Evolutionary conservation across 2,888 invertebrate species (phyloP).

Genomic region (Heterodera filipjevi): DNA sequence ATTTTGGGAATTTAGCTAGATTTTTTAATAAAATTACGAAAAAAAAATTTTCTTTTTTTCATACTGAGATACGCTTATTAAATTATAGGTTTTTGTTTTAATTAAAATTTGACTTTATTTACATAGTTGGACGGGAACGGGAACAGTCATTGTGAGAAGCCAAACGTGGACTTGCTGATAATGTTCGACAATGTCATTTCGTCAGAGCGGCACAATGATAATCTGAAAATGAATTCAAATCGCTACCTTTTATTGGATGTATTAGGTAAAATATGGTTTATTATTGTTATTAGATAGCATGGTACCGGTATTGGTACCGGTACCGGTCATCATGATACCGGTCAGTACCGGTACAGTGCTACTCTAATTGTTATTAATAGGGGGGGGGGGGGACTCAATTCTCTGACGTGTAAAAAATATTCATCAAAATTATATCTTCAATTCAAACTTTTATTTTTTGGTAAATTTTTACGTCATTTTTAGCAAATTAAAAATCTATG

Average conservation of each 20-base stretch:
- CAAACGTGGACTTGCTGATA: conserved; percentile 49
- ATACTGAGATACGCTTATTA: neutral
- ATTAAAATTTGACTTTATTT: conserved; percentile 23
- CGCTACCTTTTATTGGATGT: conserved; percentile 53
- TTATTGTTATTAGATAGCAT: no score
- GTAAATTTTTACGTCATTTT: neutral
- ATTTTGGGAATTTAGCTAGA: no score
- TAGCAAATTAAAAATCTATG: neutral
- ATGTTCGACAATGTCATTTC: conserved; percentile 51
- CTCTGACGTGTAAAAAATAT: no score
- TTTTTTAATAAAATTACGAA: no score
- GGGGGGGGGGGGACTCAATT: no score
- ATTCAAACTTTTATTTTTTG: no score
- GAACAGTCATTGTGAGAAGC: conserved; percentile 34
- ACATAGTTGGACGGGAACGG: conserved; percentile 8
- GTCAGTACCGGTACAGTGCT: no score
- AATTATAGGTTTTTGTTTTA: neutral
- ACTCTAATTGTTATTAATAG: no score
- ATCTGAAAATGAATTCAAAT: conserved; percentile 46
- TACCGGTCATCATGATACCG: no score
- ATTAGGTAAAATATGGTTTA: conserved; percentile 46
- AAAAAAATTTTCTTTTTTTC: neutral
- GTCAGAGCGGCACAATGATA: conserved; percentile 36
- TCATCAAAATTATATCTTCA: no score
- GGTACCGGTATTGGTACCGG: no score